phyloP scores from a whole-genome alignment of 2,113 vertebrate species.

The Thalassarche chlororhynchos region DNA sequence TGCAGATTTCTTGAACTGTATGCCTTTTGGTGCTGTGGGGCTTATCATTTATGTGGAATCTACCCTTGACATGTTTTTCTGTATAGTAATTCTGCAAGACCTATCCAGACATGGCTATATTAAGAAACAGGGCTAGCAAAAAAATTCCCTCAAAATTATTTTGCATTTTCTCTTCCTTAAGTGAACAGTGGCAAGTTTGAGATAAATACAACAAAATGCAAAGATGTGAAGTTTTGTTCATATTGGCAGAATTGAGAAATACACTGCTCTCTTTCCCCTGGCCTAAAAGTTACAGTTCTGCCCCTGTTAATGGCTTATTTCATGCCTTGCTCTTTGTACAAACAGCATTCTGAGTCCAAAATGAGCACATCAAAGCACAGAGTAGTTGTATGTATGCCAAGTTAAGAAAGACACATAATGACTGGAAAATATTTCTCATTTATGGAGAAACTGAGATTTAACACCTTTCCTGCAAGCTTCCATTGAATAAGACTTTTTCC shows the following conservation, averaged over 20 bases:
- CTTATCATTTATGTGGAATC: background rate
- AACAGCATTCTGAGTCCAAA: constrained; percentile 49
- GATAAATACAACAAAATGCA: background rate
- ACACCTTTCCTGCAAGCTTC: constrained; percentile 52
- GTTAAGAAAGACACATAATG: constrained; percentile 54
- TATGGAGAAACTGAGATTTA: constrained; percentile 69
- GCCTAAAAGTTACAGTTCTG: constrained; percentile 14
- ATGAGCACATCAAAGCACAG: constrained; percentile 62
- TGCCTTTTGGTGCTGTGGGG: background rate
- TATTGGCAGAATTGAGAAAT: background rate
- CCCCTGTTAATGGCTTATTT: constrained; percentile 32
- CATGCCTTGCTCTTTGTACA: constrained; percentile 41
- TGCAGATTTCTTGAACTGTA: background rate
- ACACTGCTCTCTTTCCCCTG: background rate
- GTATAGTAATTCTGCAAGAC: background rate
- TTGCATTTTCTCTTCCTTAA: background rate
- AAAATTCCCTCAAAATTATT: background rate
- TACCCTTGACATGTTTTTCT: background rate
- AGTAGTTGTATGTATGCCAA: constrained; percentile 43
- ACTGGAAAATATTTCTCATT: constrained; percentile 71
- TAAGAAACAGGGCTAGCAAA: background rate
- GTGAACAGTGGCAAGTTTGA: background rate
- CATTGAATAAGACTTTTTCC: constrained; percentile 25
- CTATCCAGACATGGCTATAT: background rate
- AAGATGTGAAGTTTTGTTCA: background rate